A percentile compares a stretch with the other conserved stretches of the same genome.
These are phyloP conservation scores for Holotrichia oblita DNA, from an alignment of 1,140 invertebrate genomes.

Conservation along the genomic window DNA sequence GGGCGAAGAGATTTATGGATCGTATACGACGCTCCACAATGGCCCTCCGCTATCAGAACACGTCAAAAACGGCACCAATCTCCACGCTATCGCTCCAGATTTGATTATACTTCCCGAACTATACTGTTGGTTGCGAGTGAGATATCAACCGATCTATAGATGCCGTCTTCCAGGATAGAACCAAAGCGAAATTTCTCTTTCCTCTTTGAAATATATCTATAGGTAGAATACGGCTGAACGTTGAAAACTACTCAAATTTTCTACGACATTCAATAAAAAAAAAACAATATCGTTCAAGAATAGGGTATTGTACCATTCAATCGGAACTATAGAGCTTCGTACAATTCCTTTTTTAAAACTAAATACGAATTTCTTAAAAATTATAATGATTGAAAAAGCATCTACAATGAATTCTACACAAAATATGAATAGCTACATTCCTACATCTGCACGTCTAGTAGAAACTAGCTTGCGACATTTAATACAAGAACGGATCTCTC, in stretches of 20 bases:
- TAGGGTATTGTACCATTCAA: too few species aligned
- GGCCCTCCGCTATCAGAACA: conserved; percentile 6
- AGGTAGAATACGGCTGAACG: neutral
- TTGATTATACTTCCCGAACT: conserved; percentile 18
- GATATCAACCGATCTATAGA: neutral
- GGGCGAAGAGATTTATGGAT: conserved; percentile 29
- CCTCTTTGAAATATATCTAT: conserved; percentile 14
- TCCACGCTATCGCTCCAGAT: conserved; percentile 12
- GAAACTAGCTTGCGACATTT: too few species aligned
- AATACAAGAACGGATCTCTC: too few species aligned
- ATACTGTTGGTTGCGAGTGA: neutral
- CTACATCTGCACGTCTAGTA: too few species aligned
- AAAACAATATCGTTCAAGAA: too few species aligned
- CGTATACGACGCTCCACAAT: conserved; percentile 20
- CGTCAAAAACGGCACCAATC: conserved; percentile 11
- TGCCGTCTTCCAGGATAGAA: neutral
- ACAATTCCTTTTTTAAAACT: too few species aligned
- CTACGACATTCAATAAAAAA: too few species aligned
- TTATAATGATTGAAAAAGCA: too few species aligned
- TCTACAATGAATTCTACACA: too few species aligned
- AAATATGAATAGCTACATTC: too few species aligned
- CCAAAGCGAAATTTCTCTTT: neutral
- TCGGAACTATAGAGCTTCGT: too few species aligned
- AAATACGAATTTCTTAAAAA: too few species aligned
- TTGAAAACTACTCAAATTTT: neutral